A percentile compares a stretch with the other conserved stretches of the same genome.
These are phyloP conservation scores for Lophius piscatorius DNA, from an alignment of 2,113 vertebrate species.

Conservation along the genomic window DNA sequence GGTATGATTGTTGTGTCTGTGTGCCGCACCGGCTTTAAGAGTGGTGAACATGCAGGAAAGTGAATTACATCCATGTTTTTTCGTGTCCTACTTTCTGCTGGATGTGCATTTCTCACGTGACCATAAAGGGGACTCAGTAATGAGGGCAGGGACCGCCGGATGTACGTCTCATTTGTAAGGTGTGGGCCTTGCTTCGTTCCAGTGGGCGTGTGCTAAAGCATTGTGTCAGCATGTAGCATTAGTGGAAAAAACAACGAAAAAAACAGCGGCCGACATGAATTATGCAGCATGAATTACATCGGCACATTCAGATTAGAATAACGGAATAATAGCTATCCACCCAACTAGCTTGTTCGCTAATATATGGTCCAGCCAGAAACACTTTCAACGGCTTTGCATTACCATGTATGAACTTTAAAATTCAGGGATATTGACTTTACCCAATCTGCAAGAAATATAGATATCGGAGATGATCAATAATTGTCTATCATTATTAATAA, in stretches of 20 bases:
- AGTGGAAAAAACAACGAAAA: neutral
- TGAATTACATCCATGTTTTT: neutral
- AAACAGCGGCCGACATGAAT: neutral
- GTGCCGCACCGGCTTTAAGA: neutral
- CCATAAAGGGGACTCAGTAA: constrained; percentile 15
- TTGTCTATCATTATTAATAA: too few relatives aligned
- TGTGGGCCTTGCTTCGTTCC: neutral
- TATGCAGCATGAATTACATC: neutral
- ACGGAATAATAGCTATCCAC: too few relatives aligned
- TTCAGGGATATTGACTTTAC: too few relatives aligned
- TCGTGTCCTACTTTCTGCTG: neutral
- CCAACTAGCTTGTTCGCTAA: too few relatives aligned
- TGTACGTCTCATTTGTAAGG: neutral
- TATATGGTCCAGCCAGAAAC: too few relatives aligned
- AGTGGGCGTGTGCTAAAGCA: neutral
- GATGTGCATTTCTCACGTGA: constrained; percentile 6
- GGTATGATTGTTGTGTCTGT: constrained; percentile 12
- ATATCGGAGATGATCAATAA: too few relatives aligned
- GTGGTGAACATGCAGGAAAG: neutral
- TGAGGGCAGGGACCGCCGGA: constrained; percentile 11
- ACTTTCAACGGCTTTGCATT: too few relatives aligned
- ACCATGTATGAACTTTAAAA: too few relatives aligned
- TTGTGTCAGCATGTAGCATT: neutral
- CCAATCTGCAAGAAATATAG: too few relatives aligned
- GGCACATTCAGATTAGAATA: neutral